Conservation (phyloP, 2,797 vertebrate species). For the Hirundo rustica region DNA sequence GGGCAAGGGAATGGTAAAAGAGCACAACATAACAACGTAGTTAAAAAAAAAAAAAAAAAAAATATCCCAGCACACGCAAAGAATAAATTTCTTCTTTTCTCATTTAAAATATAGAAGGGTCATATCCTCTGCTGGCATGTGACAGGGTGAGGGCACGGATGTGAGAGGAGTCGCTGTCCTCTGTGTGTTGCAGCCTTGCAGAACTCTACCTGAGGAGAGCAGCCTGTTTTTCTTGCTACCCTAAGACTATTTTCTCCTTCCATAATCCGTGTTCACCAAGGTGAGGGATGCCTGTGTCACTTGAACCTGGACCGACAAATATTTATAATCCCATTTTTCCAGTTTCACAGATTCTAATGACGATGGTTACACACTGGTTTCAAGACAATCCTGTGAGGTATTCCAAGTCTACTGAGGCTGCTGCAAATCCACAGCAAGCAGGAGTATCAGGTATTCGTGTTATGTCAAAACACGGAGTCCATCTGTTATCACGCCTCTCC, state of each 20-base stretch:
- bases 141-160: not conserved
- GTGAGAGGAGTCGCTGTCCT: not conserved
- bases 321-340: not conserved
- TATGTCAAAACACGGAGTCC: not conserved
- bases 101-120: not conserved
- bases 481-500: not conserved
- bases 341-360: not conserved
- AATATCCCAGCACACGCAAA: not conserved
- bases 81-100: constrained; percentile 8
- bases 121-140: not conserved
- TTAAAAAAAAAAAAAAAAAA: not conserved
- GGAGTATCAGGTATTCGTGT: not conserved
- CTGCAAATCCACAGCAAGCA: not conserved
- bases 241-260: not conserved
- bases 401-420: not conserved
- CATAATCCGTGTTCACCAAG: not conserved
- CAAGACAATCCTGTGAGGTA: not conserved
- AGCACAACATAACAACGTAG: constrained; percentile 26
- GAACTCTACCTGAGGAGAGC: not conserved
- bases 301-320: not conserved
- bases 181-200: not conserved
- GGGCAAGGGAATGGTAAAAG: constrained; percentile 51
- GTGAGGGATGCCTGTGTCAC: not conserved
- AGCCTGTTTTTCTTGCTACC: not conserved
- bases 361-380: not conserved